Evolutionary conservation across 1,140 invertebrate genomes (phyloP).

Genomic region (Drosophila funebris): DNA sequence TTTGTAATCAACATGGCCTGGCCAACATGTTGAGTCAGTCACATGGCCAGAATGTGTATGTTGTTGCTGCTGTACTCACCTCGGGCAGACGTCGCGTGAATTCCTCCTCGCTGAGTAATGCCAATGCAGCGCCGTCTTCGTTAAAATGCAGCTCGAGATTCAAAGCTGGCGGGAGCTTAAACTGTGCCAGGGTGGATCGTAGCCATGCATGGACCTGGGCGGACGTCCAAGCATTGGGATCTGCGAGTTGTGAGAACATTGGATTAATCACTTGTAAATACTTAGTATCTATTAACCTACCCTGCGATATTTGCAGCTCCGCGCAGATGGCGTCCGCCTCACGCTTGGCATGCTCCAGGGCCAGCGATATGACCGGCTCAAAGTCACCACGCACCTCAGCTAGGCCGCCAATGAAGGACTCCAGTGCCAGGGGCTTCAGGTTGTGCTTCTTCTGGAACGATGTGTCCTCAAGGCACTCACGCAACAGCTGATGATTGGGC

Average conservation of each 20-base stretch:
- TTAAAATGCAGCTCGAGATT: slow-evolving; percentile 88
- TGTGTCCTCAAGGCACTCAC: slow-evolving; percentile 92
- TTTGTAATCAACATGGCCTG: slow-evolving; percentile 57
- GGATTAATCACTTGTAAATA: background rate
- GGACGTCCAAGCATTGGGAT: slow-evolving; percentile 93
- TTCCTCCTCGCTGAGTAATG: slow-evolving; percentile 92
- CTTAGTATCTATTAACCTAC: slow-evolving; percentile 85
- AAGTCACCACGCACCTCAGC: slow-evolving; percentile 87
- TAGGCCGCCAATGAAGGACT: slow-evolving; percentile 84
- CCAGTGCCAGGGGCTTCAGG: slow-evolving; percentile 89
- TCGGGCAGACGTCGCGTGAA: slow-evolving; percentile 91
- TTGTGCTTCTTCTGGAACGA: slow-evolving; percentile 93
- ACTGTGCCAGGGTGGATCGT: slow-evolving; percentile 92
- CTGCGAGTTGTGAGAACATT: slow-evolving; percentile 85
- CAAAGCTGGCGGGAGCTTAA: slow-evolving; percentile 88
- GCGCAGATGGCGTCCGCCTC: slow-evolving; percentile 93
- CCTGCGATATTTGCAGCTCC: slow-evolving; percentile 92
- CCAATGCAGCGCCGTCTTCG: slow-evolving; percentile 89
- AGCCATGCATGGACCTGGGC: slow-evolving; percentile 94
- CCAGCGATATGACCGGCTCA: slow-evolving; percentile 92
- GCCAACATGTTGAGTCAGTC: slow-evolving; percentile 47
- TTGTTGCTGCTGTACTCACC: slow-evolving; percentile 84
- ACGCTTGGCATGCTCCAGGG: slow-evolving; percentile 92
- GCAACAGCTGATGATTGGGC: slow-evolving; percentile 90
- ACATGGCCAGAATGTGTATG: slow-evolving; percentile 2